Conservation (phyloP, 2,888 invertebrate species). For the Heterodera filipjevi region DNA sequence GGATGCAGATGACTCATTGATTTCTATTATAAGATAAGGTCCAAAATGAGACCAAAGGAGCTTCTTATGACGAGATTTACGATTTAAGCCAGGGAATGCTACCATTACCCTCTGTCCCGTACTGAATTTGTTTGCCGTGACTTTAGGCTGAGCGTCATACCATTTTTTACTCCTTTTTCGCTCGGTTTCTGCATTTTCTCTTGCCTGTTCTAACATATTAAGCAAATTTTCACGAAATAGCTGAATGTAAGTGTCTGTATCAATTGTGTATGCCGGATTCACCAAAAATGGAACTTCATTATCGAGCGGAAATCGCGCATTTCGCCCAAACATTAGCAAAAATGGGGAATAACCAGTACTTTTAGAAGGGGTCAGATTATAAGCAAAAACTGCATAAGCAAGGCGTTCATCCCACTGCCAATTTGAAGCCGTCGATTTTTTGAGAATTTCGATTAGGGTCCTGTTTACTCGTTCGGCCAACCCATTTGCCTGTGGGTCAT, state of each 20-base stretch:
- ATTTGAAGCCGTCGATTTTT: not conserved
- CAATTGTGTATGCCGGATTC: constrained; percentile 20
- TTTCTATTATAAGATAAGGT: constrained; percentile 12
- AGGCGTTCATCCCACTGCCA: constrained; percentile 2
- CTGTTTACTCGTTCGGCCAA: not conserved
- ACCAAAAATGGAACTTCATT: constrained; percentile 16
- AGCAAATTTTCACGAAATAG: constrained; percentile 15
- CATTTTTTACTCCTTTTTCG: constrained; percentile 11
- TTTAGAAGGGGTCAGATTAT: constrained; percentile 9
- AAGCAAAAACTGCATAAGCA: constrained; percentile 15
- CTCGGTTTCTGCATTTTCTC: constrained; percentile 17
- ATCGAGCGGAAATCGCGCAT: not conserved
- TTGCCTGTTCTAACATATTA: constrained; percentile 1
- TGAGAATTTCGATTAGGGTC: not conserved
- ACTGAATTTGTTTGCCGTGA: constrained; percentile 19
- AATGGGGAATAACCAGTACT: not conserved
- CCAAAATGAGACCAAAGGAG: constrained; percentile 27
- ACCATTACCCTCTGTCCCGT: constrained; percentile 30
- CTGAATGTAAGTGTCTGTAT: constrained; percentile 25
- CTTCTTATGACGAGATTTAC: constrained; percentile 22
- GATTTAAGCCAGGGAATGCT: constrained; percentile 16
- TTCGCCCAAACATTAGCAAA: not conserved
- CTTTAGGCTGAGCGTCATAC: constrained; percentile 22
- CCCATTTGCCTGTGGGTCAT: constrained; percentile 28
- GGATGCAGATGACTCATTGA: constrained; percentile 20